Evolutionary conservation across 2,888 invertebrate genomes (phyloP).

Genomic region (Heteromurus nitidus): DNA sequence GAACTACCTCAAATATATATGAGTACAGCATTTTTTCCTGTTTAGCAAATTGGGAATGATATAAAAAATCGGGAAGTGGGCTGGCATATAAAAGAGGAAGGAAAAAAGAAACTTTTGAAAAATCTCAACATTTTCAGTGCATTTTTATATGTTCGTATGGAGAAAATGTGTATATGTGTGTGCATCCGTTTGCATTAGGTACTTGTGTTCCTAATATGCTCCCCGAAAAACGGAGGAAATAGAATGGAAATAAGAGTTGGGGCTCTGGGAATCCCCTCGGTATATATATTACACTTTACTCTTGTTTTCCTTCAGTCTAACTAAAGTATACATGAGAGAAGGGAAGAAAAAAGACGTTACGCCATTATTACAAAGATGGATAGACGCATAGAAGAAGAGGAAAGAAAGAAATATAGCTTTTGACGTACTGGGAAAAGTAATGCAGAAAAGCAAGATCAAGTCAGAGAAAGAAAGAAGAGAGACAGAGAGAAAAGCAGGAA

Average conservation of each 20-base stretch:
- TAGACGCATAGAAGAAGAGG: conserved; percentile 4
- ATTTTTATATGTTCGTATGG: too few species aligned
- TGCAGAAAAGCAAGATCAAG: not conserved
- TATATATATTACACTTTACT: not conserved
- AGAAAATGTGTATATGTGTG: too few species aligned
- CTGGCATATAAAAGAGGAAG: not conserved
- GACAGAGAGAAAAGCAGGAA: not conserved
- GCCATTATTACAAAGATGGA: conserved; percentile 16
- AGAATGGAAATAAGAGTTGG: conserved; percentile 24
- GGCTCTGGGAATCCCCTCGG: conserved; percentile 21
- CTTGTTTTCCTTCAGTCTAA: not conserved
- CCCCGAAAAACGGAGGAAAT: conserved; percentile 12
- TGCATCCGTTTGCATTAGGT: too few species aligned
- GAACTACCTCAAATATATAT: too few species aligned
- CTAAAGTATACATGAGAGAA: not conserved
- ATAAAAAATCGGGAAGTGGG: too few species aligned
- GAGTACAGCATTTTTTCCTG: too few species aligned
- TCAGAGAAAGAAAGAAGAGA: not conserved
- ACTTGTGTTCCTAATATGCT: too few species aligned
- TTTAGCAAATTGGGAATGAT: too few species aligned
- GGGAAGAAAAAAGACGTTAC: too few species aligned
- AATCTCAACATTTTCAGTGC: conserved; percentile 1
- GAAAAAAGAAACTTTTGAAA: not conserved
- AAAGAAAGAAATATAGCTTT: not conserved
- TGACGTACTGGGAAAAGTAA: too few species aligned